Conservation (phyloP, 2,888 invertebrate species). For the Deroplatys truncata region DNA sequence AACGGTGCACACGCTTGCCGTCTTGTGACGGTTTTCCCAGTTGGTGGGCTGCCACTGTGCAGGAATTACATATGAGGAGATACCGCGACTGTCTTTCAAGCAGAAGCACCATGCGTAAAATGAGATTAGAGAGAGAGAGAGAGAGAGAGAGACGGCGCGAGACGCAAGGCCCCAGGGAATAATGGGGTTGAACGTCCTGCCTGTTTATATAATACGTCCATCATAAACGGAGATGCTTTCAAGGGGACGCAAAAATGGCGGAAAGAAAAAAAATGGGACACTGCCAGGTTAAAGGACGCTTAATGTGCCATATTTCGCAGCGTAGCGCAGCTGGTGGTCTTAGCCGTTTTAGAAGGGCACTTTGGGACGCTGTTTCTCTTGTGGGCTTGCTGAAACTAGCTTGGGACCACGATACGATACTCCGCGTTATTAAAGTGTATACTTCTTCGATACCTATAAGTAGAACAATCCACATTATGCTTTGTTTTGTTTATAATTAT, state of each 20-base stretch:
- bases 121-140: neutral
- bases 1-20: neutral
- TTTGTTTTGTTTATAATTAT: no score
- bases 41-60: neutral
- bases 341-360: neutral
- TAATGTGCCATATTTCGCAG: neutral
- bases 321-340: neutral
- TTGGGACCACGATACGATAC: no score
- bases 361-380: no score
- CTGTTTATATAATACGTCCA: neutral
- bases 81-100: neutral
- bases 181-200: neutral
- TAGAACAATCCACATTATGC: no score
- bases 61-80: neutral
- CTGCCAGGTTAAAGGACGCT: neutral
- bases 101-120: slow-evolving; percentile 1
- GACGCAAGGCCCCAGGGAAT: neutral
- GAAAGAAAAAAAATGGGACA: neutral
- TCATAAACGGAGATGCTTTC: neutral
- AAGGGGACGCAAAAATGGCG: neutral
- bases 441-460: no score
- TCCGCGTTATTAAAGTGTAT: no score
- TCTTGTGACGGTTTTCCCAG: neutral
- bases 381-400: no score
- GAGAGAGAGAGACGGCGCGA: neutral